Evolutionary conservation across 2,888 invertebrate species (phyloP), one percentile per base, ranked within the genome.

Genomic region (Clitarchus hookeri): DNA sequence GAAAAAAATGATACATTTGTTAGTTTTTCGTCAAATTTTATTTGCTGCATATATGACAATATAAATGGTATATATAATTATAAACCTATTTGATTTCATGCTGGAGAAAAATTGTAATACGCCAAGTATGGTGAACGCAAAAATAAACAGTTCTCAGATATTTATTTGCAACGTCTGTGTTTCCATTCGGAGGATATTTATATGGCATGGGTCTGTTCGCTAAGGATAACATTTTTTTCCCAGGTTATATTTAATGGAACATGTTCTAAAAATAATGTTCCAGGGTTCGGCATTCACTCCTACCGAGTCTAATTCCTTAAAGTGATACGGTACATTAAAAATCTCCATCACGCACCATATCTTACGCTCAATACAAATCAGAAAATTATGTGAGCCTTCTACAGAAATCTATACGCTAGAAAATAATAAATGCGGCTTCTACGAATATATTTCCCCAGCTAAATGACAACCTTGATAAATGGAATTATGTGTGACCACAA

Each of bases 371-470:
- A 65, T 65, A 23, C 65, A 65, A 65, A 65, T 65, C 65, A 65
- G 65, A 65, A 65, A 65, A 65, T 65, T 65, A 65, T 65, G n/a
- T 65, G 65, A 16, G 65, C 65, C 65, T 8, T 65, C 19, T 65
- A 65, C n/a, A 65, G 65, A 65, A 65, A 65, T 65, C 65, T 65
- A 65, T 65, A 65, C 65, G 65, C 65, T 65, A 65, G 65, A 65
- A 65, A 65, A 65, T 19, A 65, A 65, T 65, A 65, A 65, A 65
- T 65, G 11, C 65, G 65, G 65, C 65, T 65, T 65, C 65, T n/a
- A 65, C 65, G 65, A 65, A 65, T 65, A 65, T 65, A 65, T 65
- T 65, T 65, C 65, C 65, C 65, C 65, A 19, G 65, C 23, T 65
- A 65, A 65, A 65, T 65, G 65, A 65, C 65, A 65, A 65, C 65